phyloP scores from a whole-genome alignment of 1,140 invertebrate species.

The Halotydeus destructor region DNA sequence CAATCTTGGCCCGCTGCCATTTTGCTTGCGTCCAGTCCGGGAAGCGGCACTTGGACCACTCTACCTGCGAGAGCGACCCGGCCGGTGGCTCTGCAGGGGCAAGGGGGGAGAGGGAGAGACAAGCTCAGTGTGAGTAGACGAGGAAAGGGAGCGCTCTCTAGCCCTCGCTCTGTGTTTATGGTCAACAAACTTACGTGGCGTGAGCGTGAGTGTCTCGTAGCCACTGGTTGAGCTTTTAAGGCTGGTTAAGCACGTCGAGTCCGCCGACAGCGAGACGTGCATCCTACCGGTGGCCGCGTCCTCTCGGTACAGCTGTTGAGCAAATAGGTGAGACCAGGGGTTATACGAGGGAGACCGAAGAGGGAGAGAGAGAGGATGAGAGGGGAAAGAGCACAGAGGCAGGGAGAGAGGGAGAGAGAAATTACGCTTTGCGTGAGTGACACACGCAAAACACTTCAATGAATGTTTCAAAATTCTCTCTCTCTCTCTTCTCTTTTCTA shows the following conservation, averaged over 20 bases:
- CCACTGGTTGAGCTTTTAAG: slow-evolving; percentile 35
- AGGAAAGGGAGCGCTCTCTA: no score
- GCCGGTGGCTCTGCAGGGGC: not conserved
- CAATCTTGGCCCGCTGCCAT: slow-evolving; percentile 37
- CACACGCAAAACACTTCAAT: not conserved
- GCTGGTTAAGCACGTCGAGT: slow-evolving; percentile 39
- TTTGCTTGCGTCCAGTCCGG: slow-evolving; percentile 41
- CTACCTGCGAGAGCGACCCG: slow-evolving; percentile 9
- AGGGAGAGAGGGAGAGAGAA: not conserved
- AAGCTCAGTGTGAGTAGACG: no score
- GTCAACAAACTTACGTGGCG: slow-evolving; percentile 22
- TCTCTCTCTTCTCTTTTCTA: no score
- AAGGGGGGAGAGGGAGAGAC: not conserved
- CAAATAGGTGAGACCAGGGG: slow-evolving; percentile 12
- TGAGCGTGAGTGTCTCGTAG: slow-evolving; percentile 36
- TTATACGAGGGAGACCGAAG: not conserved
- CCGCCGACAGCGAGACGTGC: slow-evolving; percentile 39
- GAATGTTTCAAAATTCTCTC: not conserved
- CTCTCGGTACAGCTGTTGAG: slow-evolving; percentile 33
- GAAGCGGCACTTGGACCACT: slow-evolving; percentile 27
- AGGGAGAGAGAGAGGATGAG: no score
- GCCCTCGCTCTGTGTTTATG: no score
- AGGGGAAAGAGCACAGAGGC: not conserved
- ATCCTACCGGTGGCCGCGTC: slow-evolving; percentile 34
- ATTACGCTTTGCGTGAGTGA: not conserved